These are phyloP conservation scores for Eristalinus aeneus DNA, from an alignment of 2,888 invertebrate species.

Conservation along the genomic window DNA sequence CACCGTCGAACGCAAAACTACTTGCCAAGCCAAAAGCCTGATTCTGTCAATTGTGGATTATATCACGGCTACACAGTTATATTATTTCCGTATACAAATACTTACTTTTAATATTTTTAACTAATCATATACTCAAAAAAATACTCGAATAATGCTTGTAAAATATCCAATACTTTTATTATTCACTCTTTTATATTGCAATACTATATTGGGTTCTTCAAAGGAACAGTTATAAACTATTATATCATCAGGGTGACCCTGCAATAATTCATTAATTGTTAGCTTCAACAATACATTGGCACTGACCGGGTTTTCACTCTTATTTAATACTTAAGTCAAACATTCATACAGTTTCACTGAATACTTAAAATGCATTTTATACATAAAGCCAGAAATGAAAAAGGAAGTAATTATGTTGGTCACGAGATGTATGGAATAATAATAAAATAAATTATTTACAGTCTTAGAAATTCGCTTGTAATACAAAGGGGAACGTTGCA, in stretches of 20 bases:
- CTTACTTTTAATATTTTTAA: no score
- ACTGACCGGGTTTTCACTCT: constrained; percentile 45
- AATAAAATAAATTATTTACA: constrained; percentile 75
- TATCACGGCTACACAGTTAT: no score
- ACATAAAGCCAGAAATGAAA: constrained; percentile 22
- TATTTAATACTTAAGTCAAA: constrained; percentile 10
- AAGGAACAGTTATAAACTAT: background rate
- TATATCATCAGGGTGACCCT: constrained; percentile 35
- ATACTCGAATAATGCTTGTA: background rate
- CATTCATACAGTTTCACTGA: constrained; percentile 19
- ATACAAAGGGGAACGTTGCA: constrained; percentile 48
- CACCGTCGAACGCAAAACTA: no score
- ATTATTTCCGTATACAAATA: no score
- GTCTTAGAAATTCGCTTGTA: constrained; percentile 72
- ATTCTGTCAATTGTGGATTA: no score
- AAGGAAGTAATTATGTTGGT: constrained; percentile 3
- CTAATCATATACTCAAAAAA: background rate
- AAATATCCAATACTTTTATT: constrained; percentile 2
- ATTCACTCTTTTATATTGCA: constrained; percentile 70
- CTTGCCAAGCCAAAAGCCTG: no score
- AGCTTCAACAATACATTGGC: constrained; percentile 58
- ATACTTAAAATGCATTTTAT: constrained; percentile 41
- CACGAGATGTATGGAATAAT: constrained; percentile 16
- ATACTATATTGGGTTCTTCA: constrained; percentile 15
- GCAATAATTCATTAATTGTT: constrained; percentile 42